Base-by-base conservation (phyloP, 2,113 vertebrate genomes). In the Larimichthys crocea region DNA sequence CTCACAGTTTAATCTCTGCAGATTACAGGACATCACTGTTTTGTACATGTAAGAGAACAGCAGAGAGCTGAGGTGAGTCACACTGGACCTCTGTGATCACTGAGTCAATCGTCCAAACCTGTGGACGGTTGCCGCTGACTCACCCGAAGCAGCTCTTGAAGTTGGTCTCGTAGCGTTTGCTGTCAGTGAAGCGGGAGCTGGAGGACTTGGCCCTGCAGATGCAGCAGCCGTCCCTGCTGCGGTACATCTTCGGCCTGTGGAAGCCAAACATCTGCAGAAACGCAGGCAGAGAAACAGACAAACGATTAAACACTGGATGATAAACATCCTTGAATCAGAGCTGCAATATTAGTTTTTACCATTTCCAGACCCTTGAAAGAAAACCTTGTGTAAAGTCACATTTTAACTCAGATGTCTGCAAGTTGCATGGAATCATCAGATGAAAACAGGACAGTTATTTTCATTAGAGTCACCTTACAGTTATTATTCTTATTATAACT, bases 201-300 rank as follows among this genome's bases (percentile, higher is more conserved):
- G 97, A 98, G 29, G 97, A 98, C 69, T 98, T 98, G n/a, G 97
- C 97, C 86, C 96, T 95, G 94, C 97, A 98, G 92, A 98, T 98
- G 86, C 97, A 98, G 94, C 97, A 98, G 76, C 97, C 97, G 3
- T 97, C 96, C 91, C 96, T 93, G 93, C 97, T 97, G 68, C 97
- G 95, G 91, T 97, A 98, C 96, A 97, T 97, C 95, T 97, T 98
- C 80, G 97, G 97, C 93, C 97, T 97, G 93, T 98, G 97, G 93
- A 98, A 98, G 94, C 96, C 96, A 94, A 97, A 97, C 97, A 98
- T 98, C 91, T 92, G n/a, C 2, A 61, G 75, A 7, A 11, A 60
- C 10, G 80, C 3, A 42, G 5, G 29, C 19, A 63, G 16, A 35
- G 3, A 48, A 42, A 29, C 52, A 64, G 1, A 12, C 10, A 46